Percentiles rank a stretch among this genome's conserved stretches.
These are phyloP conservation scores for Carcina quercana DNA, from an alignment of 2,888 invertebrate species.

Conservation along the genomic window DNA sequence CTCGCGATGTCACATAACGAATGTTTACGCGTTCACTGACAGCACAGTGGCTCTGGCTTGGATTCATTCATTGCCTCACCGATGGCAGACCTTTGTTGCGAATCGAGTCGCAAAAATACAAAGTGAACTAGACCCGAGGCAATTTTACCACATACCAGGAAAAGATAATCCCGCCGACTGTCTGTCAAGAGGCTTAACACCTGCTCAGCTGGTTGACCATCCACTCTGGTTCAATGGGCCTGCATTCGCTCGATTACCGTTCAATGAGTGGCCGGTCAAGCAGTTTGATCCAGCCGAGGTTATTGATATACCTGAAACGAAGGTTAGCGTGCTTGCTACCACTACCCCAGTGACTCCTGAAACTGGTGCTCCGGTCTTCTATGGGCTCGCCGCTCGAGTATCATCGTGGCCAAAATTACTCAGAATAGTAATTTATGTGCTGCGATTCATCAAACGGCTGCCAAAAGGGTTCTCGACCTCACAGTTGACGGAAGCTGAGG, in stretches of 20 bases:
- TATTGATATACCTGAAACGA: background rate
- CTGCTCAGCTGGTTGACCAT: conserved; percentile 8
- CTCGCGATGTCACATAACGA: background rate
- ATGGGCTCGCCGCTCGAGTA: background rate
- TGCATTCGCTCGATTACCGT: conserved; percentile 3
- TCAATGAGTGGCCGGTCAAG: conserved; percentile 2
- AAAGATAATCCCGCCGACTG: conserved; percentile 13
- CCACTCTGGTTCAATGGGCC: conserved; percentile 11
- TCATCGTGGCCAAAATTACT: conserved; percentile 9
- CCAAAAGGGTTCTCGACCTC: too few relatives aligned
- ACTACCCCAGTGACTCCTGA: too few relatives aligned
- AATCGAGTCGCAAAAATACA: conserved; percentile 6
- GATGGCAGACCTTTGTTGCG: conserved; percentile 7
- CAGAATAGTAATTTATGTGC: conserved; percentile 6
- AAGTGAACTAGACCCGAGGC: conserved; percentile 1
- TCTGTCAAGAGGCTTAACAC: conserved; percentile 12
- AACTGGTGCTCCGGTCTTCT: background rate
- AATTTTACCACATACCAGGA: conserved; percentile 12
- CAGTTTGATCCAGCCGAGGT: background rate
- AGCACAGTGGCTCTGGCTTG: conserved; percentile 7
- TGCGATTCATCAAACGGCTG: conserved; percentile 3
- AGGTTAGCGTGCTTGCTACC: too few relatives aligned
- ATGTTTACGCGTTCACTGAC: conserved; percentile 6
- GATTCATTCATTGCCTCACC: conserved; percentile 8
- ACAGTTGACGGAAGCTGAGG: too few relatives aligned